Conservation (phyloP, 2,113 vertebrate genomes). For the Arvicanthis niloticus region DNA sequence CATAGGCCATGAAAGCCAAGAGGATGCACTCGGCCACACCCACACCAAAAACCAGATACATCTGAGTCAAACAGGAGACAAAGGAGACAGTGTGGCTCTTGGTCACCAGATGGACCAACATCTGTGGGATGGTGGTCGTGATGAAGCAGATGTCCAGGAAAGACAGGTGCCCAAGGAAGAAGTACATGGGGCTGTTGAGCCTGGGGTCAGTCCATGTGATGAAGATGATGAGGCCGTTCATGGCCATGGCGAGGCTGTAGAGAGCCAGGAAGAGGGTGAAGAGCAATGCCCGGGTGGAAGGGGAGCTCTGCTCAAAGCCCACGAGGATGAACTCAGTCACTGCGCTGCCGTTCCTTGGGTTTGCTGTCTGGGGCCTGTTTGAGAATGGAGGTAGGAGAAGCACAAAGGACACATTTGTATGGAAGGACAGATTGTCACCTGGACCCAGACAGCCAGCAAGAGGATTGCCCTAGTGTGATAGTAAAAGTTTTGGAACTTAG, state of each 20-base stretch:
- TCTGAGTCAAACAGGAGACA: constrained; percentile 53
- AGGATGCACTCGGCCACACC: constrained; percentile 57
- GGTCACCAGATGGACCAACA: constrained; percentile 61
- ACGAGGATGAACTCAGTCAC: constrained; percentile 66
- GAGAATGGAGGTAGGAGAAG: not conserved
- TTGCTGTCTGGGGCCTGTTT: not conserved
- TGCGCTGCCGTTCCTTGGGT: not conserved
- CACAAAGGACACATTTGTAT: not conserved
- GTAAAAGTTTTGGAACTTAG: not conserved
- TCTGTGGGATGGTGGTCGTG: constrained; percentile 69
- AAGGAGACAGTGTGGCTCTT: constrained; percentile 60
- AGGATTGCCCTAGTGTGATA: not conserved
- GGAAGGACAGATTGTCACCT: not conserved
- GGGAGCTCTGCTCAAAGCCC: constrained; percentile 57
- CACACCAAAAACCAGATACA: constrained; percentile 36
- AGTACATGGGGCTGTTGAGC: constrained; percentile 62
- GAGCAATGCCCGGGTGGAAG: constrained; percentile 26
- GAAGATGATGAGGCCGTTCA: constrained; percentile 70
- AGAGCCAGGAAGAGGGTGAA: constrained; percentile 60
- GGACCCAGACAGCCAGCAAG: not conserved
- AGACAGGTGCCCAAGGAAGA: constrained; percentile 71
- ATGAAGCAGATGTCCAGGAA: constrained; percentile 70
- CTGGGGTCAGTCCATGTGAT: constrained; percentile 63
- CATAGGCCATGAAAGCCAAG: constrained; percentile 84
- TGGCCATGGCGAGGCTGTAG: constrained; percentile 64